A percentile compares a stretch with the other conserved stretches of the same genome.
phyloP scores from a whole-genome alignment of 2,797 vertebrate genomes.

The Xenentodon cancila region DNA sequence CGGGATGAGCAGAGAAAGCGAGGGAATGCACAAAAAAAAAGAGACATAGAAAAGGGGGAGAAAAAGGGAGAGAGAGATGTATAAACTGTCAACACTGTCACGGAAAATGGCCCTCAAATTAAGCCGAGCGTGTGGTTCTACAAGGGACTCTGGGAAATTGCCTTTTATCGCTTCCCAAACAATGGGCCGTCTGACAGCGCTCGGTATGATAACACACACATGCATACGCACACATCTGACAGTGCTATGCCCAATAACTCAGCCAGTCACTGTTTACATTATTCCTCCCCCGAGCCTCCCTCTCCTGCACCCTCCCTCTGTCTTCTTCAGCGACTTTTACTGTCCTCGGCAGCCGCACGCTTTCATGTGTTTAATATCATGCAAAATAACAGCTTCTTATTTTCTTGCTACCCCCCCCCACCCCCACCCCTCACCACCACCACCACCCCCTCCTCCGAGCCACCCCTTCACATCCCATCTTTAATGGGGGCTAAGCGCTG shows the following conservation, averaged over 20 bases:
- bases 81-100: slow-evolving; percentile 87
- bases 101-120: slow-evolving; percentile 86
- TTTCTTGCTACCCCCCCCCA: slow-evolving; percentile 52
- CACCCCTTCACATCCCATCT: slow-evolving; percentile 63
- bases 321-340: slow-evolving; percentile 76
- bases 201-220: slow-evolving; percentile 78
- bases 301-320: slow-evolving; percentile 57
- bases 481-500: slow-evolving; percentile 83
- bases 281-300: slow-evolving; percentile 67
- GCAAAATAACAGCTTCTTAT: slow-evolving; percentile 85
- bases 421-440: not conserved
- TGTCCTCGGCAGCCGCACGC: slow-evolving; percentile 75
- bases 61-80: slow-evolving; percentile 76
- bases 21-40: slow-evolving; percentile 34
- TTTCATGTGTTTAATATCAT: slow-evolving; percentile 88
- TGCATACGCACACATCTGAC: slow-evolving; percentile 67
- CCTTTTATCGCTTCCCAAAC: slow-evolving; percentile 87
- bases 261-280: slow-evolving; percentile 85
- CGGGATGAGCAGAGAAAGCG: slow-evolving; percentile 49
- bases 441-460: slow-evolving; percentile 6
- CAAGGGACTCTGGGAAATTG: slow-evolving; percentile 83
- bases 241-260: slow-evolving; percentile 82
- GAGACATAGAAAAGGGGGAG: slow-evolving; percentile 33
- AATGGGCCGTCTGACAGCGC: slow-evolving; percentile 84
- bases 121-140: slow-evolving; percentile 80